These are phyloP conservation scores for Oreortyx pictus DNA, from an alignment of 2,797 vertebrate genomes.

Conservation along the genomic window DNA sequence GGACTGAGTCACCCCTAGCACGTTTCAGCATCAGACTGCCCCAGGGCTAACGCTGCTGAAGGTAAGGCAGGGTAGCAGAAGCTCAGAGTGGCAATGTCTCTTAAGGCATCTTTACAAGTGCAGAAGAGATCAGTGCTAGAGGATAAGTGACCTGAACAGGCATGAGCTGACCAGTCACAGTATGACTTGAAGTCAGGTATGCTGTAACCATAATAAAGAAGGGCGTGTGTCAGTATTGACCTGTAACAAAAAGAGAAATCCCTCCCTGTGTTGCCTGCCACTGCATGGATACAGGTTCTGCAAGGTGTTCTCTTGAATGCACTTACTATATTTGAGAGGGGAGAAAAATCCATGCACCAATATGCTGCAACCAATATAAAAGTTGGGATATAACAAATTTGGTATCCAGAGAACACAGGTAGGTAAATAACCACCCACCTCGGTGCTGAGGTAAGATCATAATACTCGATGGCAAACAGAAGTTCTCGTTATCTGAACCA, in stretches of 20 bases:
- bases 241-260: neutral
- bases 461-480: neutral
- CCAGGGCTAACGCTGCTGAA: neutral
- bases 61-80: neutral
- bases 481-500: neutral
- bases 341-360: neutral
- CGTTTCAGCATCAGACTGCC: accelerated
- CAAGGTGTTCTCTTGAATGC: neutral
- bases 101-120: accelerated
- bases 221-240: neutral
- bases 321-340: neutral
- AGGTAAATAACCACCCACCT: neutral
- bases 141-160: neutral
- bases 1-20: neutral
- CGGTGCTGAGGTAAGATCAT: neutral
- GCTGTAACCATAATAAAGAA: neutral
- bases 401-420: neutral
- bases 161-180: neutral
- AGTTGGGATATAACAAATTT: neutral
- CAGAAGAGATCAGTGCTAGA: neutral
- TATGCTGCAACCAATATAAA: neutral
- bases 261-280: neutral
- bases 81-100: neutral
- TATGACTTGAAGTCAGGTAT: neutral
- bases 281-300: neutral